A percentile compares a stretch with the other conserved stretches of the same genome.
phyloP scores from a whole-genome alignment of 2,888 invertebrate genomes.

The Rhingia campestris region DNA sequence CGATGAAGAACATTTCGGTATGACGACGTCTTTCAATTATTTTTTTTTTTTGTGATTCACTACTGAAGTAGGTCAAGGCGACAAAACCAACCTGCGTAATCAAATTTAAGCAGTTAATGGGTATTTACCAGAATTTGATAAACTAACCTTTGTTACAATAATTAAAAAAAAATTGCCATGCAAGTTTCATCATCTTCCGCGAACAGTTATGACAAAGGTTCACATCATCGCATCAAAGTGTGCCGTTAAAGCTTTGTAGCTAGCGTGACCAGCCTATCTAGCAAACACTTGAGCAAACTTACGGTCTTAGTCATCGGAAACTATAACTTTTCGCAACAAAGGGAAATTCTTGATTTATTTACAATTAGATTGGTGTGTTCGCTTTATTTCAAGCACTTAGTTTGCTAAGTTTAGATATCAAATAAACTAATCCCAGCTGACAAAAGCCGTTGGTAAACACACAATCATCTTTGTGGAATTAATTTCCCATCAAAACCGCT shows the following conservation, averaged over 20 bases:
- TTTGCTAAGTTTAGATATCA: constrained; percentile 30
- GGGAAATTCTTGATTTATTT: constrained; percentile 18
- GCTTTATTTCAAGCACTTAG: constrained; percentile 18
- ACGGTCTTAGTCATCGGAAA: constrained; percentile 16
- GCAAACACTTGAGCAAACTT: neutral
- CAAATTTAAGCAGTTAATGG: neutral
- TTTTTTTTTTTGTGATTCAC: neutral
- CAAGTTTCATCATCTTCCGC: neutral
- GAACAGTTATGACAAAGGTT: neutral
- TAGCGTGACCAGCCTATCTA: neutral
- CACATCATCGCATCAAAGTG: no score
- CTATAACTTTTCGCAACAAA: constrained; percentile 6
- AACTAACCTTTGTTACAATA: neutral
- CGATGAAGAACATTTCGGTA: neutral
- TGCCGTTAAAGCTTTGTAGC: neutral
- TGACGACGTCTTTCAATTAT: neutral
- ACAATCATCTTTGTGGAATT: constrained; percentile 49
- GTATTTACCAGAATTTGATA: neutral
- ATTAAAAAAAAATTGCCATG: neutral
- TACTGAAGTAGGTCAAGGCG: neutral
- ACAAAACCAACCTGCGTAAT: no score
- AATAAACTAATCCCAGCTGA: constrained; percentile 29
- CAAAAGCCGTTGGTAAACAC: constrained; percentile 20
- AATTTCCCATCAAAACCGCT: constrained; percentile 40
- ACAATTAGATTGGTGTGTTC: neutral